Conservation (phyloP, 2,797 vertebrate genomes). For the Aselliscus stoliczkanus region DNA sequence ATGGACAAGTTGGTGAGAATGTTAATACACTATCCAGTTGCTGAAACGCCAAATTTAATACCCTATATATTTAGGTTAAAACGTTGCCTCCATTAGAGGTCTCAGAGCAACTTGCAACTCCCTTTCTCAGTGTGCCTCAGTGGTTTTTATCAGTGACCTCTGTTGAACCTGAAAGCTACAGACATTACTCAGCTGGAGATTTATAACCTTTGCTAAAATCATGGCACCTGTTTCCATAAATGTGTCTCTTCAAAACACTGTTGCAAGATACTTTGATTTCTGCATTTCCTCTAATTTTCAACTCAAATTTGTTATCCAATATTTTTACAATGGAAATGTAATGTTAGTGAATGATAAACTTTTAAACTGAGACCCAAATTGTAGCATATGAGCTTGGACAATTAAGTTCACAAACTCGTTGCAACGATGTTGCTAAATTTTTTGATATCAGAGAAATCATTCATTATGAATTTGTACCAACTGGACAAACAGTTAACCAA, state of each 20-base stretch:
- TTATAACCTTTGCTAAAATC: background rate
- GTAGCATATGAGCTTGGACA: too few relatives aligned
- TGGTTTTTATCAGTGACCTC: background rate
- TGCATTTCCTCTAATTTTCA: background rate
- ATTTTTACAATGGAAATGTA: background rate
- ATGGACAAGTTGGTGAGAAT: background rate
- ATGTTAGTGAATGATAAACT: background rate
- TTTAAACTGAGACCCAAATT: background rate
- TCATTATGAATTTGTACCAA: too few relatives aligned
- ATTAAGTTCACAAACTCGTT: too few relatives aligned
- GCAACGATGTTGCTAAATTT: too few relatives aligned
- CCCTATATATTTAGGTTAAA: background rate
- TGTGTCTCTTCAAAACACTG: background rate
- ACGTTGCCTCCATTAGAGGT: background rate
- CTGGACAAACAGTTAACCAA: too few relatives aligned
- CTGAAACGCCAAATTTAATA: background rate
- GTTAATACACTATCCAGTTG: accelerated
- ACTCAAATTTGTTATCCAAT: background rate
- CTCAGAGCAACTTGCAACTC: background rate
- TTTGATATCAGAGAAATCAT: too few relatives aligned
- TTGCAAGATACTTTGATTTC: background rate
- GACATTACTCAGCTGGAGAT: background rate
- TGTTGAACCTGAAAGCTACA: background rate
- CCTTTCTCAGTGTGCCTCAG: background rate
- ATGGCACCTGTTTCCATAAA: background rate